Percentiles rank a stretch among this genome's conserved stretches.
Evolutionary conservation across 1,140 invertebrate genomes (phyloP).

Genomic region (Proctacanthus coquilletti): DNA sequence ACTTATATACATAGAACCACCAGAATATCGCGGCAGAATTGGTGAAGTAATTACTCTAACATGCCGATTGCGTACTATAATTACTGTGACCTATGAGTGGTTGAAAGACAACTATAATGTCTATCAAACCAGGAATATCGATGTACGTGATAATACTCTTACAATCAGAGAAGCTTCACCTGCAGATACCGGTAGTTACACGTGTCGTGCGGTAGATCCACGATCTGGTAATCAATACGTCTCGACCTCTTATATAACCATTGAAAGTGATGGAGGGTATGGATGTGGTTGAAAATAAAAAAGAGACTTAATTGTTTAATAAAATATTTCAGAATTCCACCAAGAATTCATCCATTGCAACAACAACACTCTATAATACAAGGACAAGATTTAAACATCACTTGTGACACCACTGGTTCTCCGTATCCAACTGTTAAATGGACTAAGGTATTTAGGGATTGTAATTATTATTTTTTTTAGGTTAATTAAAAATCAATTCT

Average conservation of each 20-base stretch:
- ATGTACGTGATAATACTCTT: conserved; percentile 48
- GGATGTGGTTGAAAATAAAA: neutral
- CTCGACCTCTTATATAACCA: conserved; percentile 15
- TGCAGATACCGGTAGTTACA: conserved; percentile 62
- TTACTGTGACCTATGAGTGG: conserved; percentile 34
- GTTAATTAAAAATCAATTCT: conserved; percentile 1
- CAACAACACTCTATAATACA: conserved; percentile 57
- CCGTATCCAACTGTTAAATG: conserved; percentile 60
- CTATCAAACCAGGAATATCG: conserved; percentile 32
- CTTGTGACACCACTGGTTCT: conserved; percentile 52
- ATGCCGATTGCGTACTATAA: conserved; percentile 31
- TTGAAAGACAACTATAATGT: conserved; percentile 27
- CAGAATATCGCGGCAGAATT: conserved; percentile 34
- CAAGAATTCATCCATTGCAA: conserved; percentile 43
- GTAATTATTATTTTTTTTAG: neutral
- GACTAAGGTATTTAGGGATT: conserved; percentile 44
- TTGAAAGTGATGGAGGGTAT: conserved; percentile 14
- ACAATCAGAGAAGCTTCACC: conserved; percentile 48
- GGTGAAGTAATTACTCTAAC: conserved; percentile 40
- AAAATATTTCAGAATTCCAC: conserved; percentile 25
- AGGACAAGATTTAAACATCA: conserved; percentile 57
- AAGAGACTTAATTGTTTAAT: no score
- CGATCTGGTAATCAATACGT: conserved; percentile 19
- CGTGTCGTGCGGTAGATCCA: conserved; percentile 41
- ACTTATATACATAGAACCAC: conserved; percentile 37